Evolutionary conservation across 2,113 vertebrate genomes (phyloP).

Genomic region (Columba livia): DNA sequence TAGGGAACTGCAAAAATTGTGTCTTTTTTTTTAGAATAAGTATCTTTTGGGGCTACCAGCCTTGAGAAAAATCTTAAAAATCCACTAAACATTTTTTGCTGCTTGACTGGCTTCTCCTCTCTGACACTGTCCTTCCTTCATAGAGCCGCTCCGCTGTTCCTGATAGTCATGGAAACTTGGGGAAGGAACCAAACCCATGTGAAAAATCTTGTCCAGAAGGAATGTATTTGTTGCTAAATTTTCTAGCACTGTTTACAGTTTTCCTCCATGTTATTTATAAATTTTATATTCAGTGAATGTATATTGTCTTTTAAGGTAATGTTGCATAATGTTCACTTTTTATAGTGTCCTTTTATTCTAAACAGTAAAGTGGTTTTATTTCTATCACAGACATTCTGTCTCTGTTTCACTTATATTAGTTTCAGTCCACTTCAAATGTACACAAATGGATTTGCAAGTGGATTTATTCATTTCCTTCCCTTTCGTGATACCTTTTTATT

Average conservation of each 20-base stretch:
- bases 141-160: constrained; percentile 66
- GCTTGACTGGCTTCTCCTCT: constrained; percentile 9
- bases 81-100: neutral
- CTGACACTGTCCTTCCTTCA: constrained; percentile 18
- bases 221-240: constrained; percentile 85
- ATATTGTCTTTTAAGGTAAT: constrained; percentile 85
- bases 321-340: constrained; percentile 86
- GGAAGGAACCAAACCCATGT: constrained; percentile 67
- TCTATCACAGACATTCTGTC: constrained; percentile 77
- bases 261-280: constrained; percentile 88
- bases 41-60: neutral
- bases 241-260: constrained; percentile 84
- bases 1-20: neutral
- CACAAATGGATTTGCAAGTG: neutral
- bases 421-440: neutral
- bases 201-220: constrained; percentile 75
- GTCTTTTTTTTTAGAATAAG: neutral
- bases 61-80: neutral
- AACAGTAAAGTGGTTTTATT: constrained; percentile 87
- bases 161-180: constrained; percentile 65
- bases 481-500: neutral
- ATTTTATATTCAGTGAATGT: constrained; percentile 88
- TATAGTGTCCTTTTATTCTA: constrained; percentile 86
- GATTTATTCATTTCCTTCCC: neutral
- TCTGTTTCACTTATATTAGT: constrained; percentile 59